These are phyloP conservation scores for Diadophis punctatus DNA, from an alignment of 2,113 vertebrate species.

Conservation along the genomic window DNA sequence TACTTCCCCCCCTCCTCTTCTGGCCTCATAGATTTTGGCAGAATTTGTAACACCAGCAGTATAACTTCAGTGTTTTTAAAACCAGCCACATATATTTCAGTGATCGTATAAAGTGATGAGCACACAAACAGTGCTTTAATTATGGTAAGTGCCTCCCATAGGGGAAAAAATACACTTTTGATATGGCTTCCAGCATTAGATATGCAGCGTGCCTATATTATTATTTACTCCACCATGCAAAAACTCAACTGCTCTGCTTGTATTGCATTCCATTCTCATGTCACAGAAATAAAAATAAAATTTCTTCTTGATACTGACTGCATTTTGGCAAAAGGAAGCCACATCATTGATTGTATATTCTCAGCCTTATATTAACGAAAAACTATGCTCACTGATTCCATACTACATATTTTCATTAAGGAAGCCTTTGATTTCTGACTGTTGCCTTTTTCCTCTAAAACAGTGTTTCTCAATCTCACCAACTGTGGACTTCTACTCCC, in stretches of 20 bases:
- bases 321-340: neutral
- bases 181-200: neutral
- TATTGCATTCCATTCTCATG: neutral
- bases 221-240: neutral
- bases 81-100: neutral
- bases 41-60: neutral
- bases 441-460: neutral
- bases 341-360: neutral
- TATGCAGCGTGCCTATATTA: neutral
- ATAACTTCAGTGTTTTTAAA: neutral
- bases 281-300: neutral
- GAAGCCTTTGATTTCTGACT: neutral
- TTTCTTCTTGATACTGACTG: neutral
- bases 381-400: neutral
- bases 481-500: neutral
- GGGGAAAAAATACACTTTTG: neutral
- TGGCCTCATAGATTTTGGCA: neutral
- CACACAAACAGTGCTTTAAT: neutral
- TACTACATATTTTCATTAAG: neutral
- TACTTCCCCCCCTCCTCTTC: neutral
- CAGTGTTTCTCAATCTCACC: neutral
- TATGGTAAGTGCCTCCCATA: neutral
- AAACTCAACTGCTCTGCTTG: neutral
- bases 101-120: neutral
- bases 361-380: neutral